These are phyloP conservation scores for Neolamprologus sp. DNA, from an alignment of 2,113 vertebrate genomes.

Conservation along the genomic window DNA sequence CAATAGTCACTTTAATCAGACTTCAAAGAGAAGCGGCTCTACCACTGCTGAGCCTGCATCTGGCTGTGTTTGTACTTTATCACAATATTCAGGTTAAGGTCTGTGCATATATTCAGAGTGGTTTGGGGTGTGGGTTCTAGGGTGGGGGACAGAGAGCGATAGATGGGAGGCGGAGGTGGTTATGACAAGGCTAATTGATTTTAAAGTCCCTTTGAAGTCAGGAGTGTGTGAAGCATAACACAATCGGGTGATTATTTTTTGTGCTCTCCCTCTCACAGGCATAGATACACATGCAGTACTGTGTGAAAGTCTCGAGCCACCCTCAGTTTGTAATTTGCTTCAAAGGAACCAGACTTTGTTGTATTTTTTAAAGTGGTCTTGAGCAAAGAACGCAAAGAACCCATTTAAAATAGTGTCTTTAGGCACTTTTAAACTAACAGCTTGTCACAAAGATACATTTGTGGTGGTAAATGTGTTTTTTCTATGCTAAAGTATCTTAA, in stretches of 20 bases:
- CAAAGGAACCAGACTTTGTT: neutral
- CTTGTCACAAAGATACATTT: neutral
- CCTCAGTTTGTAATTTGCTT: neutral
- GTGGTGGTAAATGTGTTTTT: neutral
- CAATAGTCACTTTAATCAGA: constrained; percentile 10
- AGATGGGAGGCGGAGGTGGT: neutral
- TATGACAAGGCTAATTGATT: constrained; percentile 25
- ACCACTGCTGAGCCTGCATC: neutral
- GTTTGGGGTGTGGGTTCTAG: neutral
- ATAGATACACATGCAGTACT: neutral
- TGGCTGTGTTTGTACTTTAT: neutral
- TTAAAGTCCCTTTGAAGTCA: constrained; percentile 17
- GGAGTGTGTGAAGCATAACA: neutral
- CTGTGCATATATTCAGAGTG: neutral
- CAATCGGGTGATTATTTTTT: neutral
- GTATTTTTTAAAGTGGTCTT: neutral
- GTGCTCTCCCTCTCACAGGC: neutral
- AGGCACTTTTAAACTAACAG: neutral
- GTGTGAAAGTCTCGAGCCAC: neutral
- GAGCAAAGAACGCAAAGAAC: neutral
- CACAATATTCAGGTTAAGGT: constrained; percentile 4
- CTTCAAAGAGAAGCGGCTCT: constrained; percentile 4
- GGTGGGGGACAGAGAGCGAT: neutral
- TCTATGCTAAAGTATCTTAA: neutral
- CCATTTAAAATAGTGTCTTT: neutral